Evolutionary conservation across 1,140 invertebrate genomes (phyloP).

Genomic region (Parasteatoda tepidariorum): DNA sequence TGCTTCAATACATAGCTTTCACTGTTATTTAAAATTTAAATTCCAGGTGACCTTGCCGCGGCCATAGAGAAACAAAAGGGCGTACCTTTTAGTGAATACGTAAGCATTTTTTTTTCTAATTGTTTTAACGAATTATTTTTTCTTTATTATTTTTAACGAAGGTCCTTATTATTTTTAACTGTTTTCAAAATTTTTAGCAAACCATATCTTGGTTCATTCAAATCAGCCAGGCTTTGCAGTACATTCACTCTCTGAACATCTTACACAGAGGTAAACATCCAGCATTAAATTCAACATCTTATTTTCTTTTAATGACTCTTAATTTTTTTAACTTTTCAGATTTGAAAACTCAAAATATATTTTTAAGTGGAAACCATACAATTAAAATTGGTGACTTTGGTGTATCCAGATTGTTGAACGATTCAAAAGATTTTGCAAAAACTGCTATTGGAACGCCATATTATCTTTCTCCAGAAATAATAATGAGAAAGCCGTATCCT

Average conservation of each 20-base stretch:
- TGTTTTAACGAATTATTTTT: background rate
- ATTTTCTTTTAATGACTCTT: background rate
- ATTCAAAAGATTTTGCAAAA: conserved; percentile 69
- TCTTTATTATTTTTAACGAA: background rate
- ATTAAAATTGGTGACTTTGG: conserved; percentile 75
- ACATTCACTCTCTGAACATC: conserved; percentile 72
- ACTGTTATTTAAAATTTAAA: no score
- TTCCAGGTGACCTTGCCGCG: conserved; percentile 68
- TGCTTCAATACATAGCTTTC: no score
- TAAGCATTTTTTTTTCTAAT: conserved; percentile 46
- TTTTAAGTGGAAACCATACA: conserved; percentile 70
- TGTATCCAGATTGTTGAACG: conserved; percentile 71
- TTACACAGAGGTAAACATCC: conserved; percentile 69
- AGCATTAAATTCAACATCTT: background rate
- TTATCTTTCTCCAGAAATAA: conserved; percentile 98
- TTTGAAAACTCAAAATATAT: conserved; percentile 74
- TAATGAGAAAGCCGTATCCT: conserved; percentile 76
- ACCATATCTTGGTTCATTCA: conserved; percentile 72
- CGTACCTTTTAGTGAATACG: conserved; percentile 68
- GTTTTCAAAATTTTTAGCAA: conserved; percentile 65
- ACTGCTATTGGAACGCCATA: conserved; percentile 98
- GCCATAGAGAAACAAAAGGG: conserved; percentile 71
- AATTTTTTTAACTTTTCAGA: conserved; percentile 61
- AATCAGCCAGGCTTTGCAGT: conserved; percentile 71
- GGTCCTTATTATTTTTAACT: background rate